A percentile compares a stretch with the other conserved stretches of the same genome.
Evolutionary conservation across 2,797 vertebrate genomes (phyloP).

Genomic region (Coregonus suidteri): DNA sequence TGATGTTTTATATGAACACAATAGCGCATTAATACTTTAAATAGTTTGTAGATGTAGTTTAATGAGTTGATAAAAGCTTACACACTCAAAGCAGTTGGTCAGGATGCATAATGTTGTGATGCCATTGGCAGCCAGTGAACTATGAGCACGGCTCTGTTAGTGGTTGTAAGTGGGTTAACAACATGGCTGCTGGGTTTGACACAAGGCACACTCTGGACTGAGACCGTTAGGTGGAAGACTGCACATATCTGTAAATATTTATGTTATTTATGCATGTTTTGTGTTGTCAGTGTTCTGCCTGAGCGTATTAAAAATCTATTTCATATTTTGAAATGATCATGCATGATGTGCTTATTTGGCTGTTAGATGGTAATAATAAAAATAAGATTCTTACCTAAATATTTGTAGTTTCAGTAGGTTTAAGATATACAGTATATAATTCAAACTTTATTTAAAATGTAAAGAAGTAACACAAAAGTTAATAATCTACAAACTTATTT

Average conservation of each 20-base stretch:
- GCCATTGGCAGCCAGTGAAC: background rate
- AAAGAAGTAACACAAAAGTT: background rate
- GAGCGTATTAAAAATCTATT: conserved; percentile 39
- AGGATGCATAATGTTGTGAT: background rate
- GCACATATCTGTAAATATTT: conserved; percentile 40
- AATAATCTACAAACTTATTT: background rate
- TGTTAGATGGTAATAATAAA: conserved; percentile 6
- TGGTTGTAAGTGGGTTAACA: background rate
- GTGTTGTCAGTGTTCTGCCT: conserved; percentile 15
- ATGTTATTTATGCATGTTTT: conserved; percentile 54
- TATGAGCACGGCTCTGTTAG: background rate
- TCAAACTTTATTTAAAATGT: conserved; percentile 12
- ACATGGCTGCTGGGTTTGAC: conserved; percentile 15
- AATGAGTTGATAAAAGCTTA: conserved; percentile 14
- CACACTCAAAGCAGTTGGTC: background rate
- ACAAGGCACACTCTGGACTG: conserved; percentile 32
- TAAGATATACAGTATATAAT: conserved; percentile 24
- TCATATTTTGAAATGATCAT: conserved; percentile 12
- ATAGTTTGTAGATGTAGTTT: conserved; percentile 1
- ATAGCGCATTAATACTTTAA: background rate
- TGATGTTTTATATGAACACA: background rate
- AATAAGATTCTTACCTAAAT: background rate
- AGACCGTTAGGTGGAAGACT: conserved; percentile 4
- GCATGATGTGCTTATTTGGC: background rate
- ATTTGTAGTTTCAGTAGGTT: background rate